phyloP scores from a whole-genome alignment of 2,888 invertebrate genomes.

The Nasonia oneida region DNA sequence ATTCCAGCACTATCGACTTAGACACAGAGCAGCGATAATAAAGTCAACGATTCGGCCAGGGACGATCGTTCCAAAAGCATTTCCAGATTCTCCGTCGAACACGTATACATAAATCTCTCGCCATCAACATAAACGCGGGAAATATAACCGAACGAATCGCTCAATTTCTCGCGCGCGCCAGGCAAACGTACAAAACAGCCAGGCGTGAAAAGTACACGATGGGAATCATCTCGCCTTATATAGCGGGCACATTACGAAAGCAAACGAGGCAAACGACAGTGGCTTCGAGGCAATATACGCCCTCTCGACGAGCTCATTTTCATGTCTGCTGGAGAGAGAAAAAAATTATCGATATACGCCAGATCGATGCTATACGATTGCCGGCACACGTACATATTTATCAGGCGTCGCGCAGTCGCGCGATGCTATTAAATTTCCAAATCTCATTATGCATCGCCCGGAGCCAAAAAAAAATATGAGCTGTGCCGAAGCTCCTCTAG shows the following conservation, averaged over 20 bases:
- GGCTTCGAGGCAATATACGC: background rate
- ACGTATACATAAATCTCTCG: background rate
- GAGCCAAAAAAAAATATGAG: conserved; percentile 19
- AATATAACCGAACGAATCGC: conserved; percentile 35
- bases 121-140: background rate
- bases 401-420: background rate
- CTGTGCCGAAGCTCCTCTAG: background rate
- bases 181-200: conserved; percentile 4
- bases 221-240: conserved; percentile 33
- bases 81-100: no score
- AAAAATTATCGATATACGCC: conserved; percentile 65
- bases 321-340: conserved; percentile 44
- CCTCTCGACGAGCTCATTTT: conserved; percentile 41
- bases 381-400: conserved; percentile 21
- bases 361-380: conserved; percentile 35
- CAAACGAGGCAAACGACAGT: conserved; percentile 18
- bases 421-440: background rate
- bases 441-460: background rate
- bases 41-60: no score
- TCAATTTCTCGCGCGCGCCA: background rate
- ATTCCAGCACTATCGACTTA: no score
- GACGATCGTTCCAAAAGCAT: no score
- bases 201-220: conserved; percentile 31
- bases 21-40: no score
- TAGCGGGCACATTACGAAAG: background rate